These are phyloP conservation scores for Teinopalpus imperialis DNA, from an alignment of 2,888 invertebrate genomes.

Conservation along the genomic window DNA sequence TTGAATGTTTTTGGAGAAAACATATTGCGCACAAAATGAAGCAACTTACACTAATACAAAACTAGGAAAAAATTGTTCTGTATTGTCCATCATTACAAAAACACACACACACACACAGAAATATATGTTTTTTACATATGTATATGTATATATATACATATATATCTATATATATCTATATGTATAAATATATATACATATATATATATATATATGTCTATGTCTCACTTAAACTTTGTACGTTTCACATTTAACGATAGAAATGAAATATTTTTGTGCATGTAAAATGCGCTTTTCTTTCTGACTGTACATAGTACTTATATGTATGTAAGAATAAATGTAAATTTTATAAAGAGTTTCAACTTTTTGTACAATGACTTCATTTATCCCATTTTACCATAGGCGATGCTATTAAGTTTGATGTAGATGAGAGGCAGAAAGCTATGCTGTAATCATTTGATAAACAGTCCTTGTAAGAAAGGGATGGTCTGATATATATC, in stretches of 20 bases:
- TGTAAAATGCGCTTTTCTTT: constrained; percentile 75
- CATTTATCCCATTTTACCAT: not conserved
- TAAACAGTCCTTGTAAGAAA: too few species aligned
- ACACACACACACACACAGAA: too few species aligned
- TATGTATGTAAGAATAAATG: constrained; percentile 76
- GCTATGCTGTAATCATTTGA: too few species aligned
- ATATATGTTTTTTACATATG: constrained; percentile 5
- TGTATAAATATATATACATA: constrained; percentile 8
- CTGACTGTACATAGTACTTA: constrained; percentile 74
- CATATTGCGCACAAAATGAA: constrained; percentile 23
- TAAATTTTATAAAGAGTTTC: constrained; percentile 72
- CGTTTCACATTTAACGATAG: constrained; percentile 31
- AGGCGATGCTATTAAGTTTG: too few species aligned
- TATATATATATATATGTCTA: constrained; percentile 9
- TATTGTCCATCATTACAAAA: constrained; percentile 14
- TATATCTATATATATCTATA: constrained; percentile 7
- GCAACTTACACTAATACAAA: constrained; percentile 2
- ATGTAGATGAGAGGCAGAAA: too few species aligned
- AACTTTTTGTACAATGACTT: constrained; percentile 26
- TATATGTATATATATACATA: too few species aligned
- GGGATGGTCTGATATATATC: too few species aligned
- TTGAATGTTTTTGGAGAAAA: constrained; percentile 3
- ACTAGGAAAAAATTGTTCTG: not conserved
- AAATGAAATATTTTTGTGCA: constrained; percentile 65
- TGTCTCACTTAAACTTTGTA: constrained; percentile 14